phyloP scores from a whole-genome alignment of 2,113 vertebrate species.

The Hystrix cristata region DNA sequence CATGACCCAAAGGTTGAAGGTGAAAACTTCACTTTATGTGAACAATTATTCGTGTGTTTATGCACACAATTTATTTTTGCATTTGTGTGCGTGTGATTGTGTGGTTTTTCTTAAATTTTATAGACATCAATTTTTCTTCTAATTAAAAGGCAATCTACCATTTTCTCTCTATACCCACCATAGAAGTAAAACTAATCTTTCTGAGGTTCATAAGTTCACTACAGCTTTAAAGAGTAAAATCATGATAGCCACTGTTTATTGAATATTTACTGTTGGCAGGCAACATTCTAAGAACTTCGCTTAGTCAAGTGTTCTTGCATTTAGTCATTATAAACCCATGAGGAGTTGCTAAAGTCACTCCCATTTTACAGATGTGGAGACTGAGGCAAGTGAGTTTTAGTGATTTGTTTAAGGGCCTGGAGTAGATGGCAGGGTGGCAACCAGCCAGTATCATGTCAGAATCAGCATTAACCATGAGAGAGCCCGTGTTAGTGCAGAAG shows the following conservation, averaged over 20 bases:
- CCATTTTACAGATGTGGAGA: not conserved
- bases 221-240: not conserved
- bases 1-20: not conserved
- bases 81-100: not conserved
- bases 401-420: not conserved
- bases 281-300: not conserved
- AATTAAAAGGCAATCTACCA: not conserved
- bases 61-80: too few relatives aligned
- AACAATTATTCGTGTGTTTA: not conserved
- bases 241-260: not conserved
- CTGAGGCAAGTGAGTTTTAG: not conserved
- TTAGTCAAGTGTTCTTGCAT: not conserved
- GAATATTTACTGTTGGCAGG: not conserved
- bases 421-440: not conserved
- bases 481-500: not conserved
- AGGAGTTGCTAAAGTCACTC: not conserved
- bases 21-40: not conserved
- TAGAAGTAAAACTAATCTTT: not conserved
- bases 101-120: not conserved
- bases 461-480: not conserved
- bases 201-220: not conserved
- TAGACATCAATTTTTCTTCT: conserved; percentile 15
- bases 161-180: not conserved
- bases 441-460: not conserved
- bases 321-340: not conserved